Conservation (phyloP, 1,140 invertebrate species). For the Oppia nitens region DNA sequence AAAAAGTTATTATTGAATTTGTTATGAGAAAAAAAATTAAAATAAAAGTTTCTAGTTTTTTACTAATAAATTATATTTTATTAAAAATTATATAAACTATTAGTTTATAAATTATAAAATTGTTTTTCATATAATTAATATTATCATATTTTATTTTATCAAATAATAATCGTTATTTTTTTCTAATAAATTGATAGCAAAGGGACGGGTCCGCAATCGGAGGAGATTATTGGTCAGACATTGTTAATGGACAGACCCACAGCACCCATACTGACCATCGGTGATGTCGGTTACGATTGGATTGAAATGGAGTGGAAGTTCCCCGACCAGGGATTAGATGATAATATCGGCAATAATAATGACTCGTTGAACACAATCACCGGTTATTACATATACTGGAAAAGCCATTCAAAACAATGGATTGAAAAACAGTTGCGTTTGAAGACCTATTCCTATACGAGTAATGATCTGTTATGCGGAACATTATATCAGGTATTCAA, state of each 20-base stretch:
- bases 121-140: too few relatives aligned
- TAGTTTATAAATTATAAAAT: too few relatives aligned
- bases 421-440: slow-evolving; percentile 20
- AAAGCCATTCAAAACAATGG: slow-evolving; percentile 20
- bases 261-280: slow-evolving; percentile 13
- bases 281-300: slow-evolving; percentile 2
- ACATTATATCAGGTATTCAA: slow-evolving; percentile 22
- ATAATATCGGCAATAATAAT: too few relatives aligned
- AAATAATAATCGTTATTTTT: too few relatives aligned
- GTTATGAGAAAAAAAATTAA: too few relatives aligned
- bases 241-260: slow-evolving; percentile 21
- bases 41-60: too few relatives aligned
- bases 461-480: slow-evolving; percentile 28
- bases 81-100: too few relatives aligned
- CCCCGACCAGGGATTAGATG: too few relatives aligned
- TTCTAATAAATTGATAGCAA: slow-evolving; percentile 43
- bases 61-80: too few relatives aligned
- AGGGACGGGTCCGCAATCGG: slow-evolving; percentile 30
- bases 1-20: too few relatives aligned
- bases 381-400: slow-evolving; percentile 21
- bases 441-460: slow-evolving; percentile 24
- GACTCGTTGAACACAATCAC: neutral
- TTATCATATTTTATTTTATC: too few relatives aligned
- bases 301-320: slow-evolving; percentile 15
- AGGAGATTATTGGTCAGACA: slow-evolving; percentile 27